Base-by-base conservation (phyloP, 2,797 vertebrate species). In the Clarias laeviceps region DNA sequence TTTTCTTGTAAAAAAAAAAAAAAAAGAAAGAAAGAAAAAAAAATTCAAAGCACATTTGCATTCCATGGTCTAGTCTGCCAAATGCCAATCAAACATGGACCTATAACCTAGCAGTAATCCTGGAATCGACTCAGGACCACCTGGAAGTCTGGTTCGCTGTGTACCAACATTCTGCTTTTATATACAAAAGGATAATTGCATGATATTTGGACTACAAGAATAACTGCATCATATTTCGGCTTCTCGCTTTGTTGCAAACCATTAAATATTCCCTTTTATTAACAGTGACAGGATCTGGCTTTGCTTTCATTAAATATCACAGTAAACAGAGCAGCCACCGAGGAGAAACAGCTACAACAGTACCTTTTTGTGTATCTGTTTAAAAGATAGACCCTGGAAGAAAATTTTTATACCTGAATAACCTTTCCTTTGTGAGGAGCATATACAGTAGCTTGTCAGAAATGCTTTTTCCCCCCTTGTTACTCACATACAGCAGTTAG, bases 21-120 rank as follows among this genome's bases (percentile, higher is more conserved):
- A 88, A 84, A 85, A 86, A 57, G 82, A 88, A 50, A 50, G 45
- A 45, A 45, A 2, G 8, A 45, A 45, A 45, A 84, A 85, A 86
- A 62, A 83, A 86, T 69, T 4, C 69, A 83, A 88, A 88, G 77
- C 82, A 83, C 85, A 82, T 87, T 89, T 89, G 61, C 12, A 45
- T 69, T 24, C 89, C 90, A 89, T 90, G 66, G 77, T 84, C 78
- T 86, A 69, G 50, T 34, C 77, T 88, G 85, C 92, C 91, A 94
- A 89, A 91, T 76, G 56, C 76, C 88, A 88, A 83, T 89, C 84
- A 88, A 90, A 89, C 64, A 54, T 85, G 70, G 88, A 82, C 82
- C 70, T 87, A 84, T 62, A 76, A 83, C 80, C 80, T 73, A 24
- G 73, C 59, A 85, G 59, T 78, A 83, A 77, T 69, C 82, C 77